A percentile compares a stretch with the other conserved stretches of the same genome.
These are phyloP conservation scores for Eidolon helvum DNA, from an alignment of 2,113 vertebrate species.

Conservation along the genomic window DNA sequence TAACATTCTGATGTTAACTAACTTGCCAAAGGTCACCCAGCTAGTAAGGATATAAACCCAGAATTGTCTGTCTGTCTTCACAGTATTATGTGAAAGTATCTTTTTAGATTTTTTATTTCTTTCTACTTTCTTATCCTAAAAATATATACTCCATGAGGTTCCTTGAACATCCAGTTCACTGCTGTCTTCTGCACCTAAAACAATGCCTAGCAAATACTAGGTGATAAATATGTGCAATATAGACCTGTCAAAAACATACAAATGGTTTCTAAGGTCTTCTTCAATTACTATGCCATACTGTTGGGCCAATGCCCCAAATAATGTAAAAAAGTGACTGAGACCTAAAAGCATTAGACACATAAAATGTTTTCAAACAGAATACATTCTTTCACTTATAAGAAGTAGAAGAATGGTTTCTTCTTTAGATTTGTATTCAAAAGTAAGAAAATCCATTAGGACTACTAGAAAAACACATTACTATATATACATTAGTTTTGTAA, in stretches of 20 bases:
- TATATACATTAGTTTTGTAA: background rate
- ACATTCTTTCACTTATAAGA: background rate
- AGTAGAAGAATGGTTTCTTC: background rate
- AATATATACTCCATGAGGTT: background rate
- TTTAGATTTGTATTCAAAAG: background rate
- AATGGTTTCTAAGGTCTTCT: background rate
- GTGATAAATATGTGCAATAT: background rate
- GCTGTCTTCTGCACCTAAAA: background rate
- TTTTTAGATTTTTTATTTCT: background rate
- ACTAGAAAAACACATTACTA: conserved; percentile 39
- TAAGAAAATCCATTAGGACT: background rate
- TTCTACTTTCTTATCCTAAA: background rate
- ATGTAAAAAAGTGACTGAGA: background rate
- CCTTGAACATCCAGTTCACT: background rate
- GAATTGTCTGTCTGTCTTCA: background rate
- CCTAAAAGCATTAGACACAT: background rate
- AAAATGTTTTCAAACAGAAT: background rate
- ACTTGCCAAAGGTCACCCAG: background rate
- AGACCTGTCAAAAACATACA: background rate
- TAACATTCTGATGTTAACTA: background rate
- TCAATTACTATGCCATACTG: background rate
- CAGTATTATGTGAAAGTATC: background rate
- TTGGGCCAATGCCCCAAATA: background rate
- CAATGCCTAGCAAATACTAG: background rate
- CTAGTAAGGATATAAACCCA: background rate